Evolutionary conservation across 2,113 vertebrate genomes (phyloP), one percentile per base, ranked within the genome.

Genomic region (Syrmaticus mikado): DNA sequence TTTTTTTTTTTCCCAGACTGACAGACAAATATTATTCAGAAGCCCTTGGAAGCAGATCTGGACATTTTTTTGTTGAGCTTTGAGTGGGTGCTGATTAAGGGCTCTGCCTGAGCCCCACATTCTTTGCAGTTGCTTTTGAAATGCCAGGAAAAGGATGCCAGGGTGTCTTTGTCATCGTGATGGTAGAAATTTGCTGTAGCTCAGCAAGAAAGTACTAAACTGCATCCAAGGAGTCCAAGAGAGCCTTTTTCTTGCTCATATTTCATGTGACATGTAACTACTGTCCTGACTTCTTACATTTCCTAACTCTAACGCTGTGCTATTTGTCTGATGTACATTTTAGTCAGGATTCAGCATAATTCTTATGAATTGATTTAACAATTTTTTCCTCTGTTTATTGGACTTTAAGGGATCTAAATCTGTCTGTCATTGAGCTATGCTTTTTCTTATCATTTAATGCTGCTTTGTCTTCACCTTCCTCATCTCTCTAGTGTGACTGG

Each of bases 301-400:
- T 92, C 52, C 82, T 27, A 72, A 28, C 67, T 85, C 34, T 64
- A 65, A 83, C 75, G 65, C 85, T 83, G 34, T 22, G 34, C 75
- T 91, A 46, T 71, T 75, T 50, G 34, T 71, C 73, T 50, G 38
- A 53, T 85, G 79, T 67, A 65, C 89, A 62, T 96, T 71, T 90
- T 89, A 66, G 76, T 89, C 81, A 84, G 79, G 91, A 95, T 85
- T 76, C 76, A 65, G 82, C 7, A 38, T 92, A 78, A 90, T 94
- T 97, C 78, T 81, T 64, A 34, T 13, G 40, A 70, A 90, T 85
- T 96, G 81, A 62, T 61, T 94, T 92, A 95, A 86, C 70, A 87
- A 65, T 87, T 68, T 52, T 88, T 82, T 84, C 73, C 88, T 34
- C 13, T 66, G 52, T 66, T 70, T 90, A 75, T 90, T 82, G 55